A percentile compares a stretch with the other conserved stretches of the same genome.
phyloP scores from a whole-genome alignment of 2,113 vertebrate species.

The Toxostoma redivivum region DNA sequence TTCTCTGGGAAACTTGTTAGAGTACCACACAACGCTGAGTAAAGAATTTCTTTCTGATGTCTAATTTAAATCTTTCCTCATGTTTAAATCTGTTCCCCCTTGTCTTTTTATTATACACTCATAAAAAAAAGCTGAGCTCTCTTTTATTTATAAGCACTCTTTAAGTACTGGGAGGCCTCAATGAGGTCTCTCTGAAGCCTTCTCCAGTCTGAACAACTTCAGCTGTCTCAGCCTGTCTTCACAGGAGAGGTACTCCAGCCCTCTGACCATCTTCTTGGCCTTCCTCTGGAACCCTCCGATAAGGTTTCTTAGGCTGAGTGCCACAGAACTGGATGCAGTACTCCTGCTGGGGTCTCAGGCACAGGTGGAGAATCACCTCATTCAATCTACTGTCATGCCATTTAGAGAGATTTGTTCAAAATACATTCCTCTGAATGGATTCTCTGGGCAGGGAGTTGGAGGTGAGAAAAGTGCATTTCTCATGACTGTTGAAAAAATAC shows the following conservation, averaged over 20 bases:
- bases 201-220: background rate
- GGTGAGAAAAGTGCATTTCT: background rate
- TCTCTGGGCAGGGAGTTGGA: background rate
- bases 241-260: background rate
- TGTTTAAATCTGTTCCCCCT: background rate
- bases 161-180: background rate
- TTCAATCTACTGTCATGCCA: fast-evolving
- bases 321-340: background rate
- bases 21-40: background rate
- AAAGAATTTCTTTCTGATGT: background rate
- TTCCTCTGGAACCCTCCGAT: background rate
- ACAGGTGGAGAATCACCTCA: background rate
- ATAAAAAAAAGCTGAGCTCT: background rate
- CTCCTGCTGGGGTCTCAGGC: background rate
- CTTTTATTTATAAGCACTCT: background rate
- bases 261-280: background rate
- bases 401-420: background rate
- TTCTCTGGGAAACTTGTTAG: background rate
- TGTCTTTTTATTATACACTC: background rate
- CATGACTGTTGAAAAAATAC: background rate
- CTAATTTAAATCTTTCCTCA: background rate
- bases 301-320: background rate
- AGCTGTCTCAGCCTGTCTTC: background rate
- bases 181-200: background rate
- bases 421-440: background rate